Evolutionary conservation across 2,888 invertebrate genomes (phyloP), one percentile per base, ranked within the genome.

Genomic region (Drosophila yooni): DNA sequence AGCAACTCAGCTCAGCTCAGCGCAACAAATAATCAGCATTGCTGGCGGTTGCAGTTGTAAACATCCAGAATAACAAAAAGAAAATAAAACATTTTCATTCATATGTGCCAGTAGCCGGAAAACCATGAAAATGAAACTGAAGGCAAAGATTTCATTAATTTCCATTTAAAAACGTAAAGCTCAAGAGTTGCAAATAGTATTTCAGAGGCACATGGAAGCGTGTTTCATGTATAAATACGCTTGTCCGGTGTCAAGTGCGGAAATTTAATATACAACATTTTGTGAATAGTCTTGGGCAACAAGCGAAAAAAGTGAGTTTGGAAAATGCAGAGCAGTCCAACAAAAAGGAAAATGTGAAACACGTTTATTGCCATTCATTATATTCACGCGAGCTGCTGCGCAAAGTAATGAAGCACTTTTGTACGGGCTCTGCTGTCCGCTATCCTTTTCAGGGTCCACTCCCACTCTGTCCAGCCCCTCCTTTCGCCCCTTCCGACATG

Each of bases 381-480:
- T 90, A 90, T 89, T 90, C 89, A 87, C 80, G 87, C 87, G 87
- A 90, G 91, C 90, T 90, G 87, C 75, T 90, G 89, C 90, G 89
- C 87, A 87, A 90, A 87, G 89, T 90, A 87, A 90, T 90, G 87
- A 87, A 87, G 88, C 89, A 78, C 80, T 87, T 90, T 80, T 72
- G 63, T 71, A 54, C 70, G 51, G 40, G 50, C 59, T 38, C 31
- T 29, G 50, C 43, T 50, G 62, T 51, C 51, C 25, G 71, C 63
- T 72, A 84, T 76, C 75, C 82, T 72, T 87, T 83, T 86, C 61
- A 66, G 65, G 59, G 63, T 38, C 50, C 59, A 63, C 38, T 29
- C 48, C 50, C 60, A 3, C 18, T 51, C 29, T 11, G 8, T 11
- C 38, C 34, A 15, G 18, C 53, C 58, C 29, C 8, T 21, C 8